A percentile compares a stretch with the other conserved stretches of the same genome.
phyloP scores from a whole-genome alignment of 2,797 vertebrate genomes.

The Hypotaenidia philippensis region DNA sequence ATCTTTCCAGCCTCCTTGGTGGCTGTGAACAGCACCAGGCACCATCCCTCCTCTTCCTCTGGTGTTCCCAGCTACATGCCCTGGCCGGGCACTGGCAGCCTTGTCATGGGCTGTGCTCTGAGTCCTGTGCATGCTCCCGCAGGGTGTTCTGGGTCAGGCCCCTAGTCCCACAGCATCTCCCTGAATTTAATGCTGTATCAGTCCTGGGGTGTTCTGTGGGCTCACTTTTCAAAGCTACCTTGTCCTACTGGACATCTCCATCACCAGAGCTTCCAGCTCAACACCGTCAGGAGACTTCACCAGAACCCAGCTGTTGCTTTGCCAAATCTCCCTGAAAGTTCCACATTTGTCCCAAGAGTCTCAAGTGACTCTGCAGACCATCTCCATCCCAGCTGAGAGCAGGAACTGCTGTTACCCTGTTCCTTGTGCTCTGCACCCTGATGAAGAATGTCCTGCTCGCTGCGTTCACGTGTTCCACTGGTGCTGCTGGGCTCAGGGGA shows the following conservation, averaged over 20 bases:
- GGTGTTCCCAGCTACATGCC: not conserved
- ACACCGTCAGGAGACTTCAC: not conserved
- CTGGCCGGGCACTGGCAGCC: not conserved
- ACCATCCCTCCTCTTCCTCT: not conserved
- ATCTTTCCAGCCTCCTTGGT: rapidly evolving
- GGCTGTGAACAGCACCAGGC: not conserved
- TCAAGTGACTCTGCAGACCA: not conserved
- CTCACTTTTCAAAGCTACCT: not conserved
- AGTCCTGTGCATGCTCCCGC: not conserved
- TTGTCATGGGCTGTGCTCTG: not conserved
- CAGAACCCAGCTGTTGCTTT: not conserved
- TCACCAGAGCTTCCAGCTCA: not conserved
- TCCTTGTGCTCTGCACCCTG: not conserved
- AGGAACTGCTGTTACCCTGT: too few species aligned
- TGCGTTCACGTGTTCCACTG: not conserved
- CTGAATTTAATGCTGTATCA: not conserved
- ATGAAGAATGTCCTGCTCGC: not conserved
- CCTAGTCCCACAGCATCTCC: not conserved
- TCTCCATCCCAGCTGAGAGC: not conserved
- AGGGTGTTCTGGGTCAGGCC: not conserved
- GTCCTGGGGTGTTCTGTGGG: not conserved
- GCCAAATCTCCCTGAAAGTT: not conserved
- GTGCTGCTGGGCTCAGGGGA: not conserved
- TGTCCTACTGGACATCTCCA: not conserved
- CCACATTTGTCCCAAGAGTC: not conserved